Evolutionary conservation across 2,113 vertebrate species (phyloP).

Genomic region (Dendrocopos noguchii): DNA sequence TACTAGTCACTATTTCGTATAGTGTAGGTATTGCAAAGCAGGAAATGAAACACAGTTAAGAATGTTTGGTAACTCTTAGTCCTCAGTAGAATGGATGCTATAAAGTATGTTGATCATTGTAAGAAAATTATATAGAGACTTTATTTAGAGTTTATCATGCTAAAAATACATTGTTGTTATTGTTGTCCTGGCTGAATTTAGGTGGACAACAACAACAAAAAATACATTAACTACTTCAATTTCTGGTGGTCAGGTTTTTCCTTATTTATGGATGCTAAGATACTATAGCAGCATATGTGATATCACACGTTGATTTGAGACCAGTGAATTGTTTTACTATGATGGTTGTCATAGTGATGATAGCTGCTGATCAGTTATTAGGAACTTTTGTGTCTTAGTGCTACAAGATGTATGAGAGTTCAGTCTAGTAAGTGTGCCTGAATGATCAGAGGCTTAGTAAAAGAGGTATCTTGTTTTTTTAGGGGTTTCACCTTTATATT

Average conservation of each 20-base stretch:
- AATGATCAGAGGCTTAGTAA: not conserved
- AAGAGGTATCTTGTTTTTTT: not conserved
- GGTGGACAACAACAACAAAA: not conserved
- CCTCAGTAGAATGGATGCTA: not conserved
- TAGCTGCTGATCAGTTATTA: not conserved
- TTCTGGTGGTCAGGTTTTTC: not conserved
- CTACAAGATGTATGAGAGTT: not conserved
- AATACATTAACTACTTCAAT: not conserved
- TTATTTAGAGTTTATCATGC: not conserved
- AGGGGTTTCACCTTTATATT: not conserved
- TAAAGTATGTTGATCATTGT: not conserved
- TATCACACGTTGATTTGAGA: not conserved
- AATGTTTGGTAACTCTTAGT: not conserved
- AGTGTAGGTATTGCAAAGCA: not conserved
- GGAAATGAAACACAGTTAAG: conserved; percentile 1
- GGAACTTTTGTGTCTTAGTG: not conserved
- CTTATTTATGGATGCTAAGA: not conserved
- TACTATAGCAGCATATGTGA: not conserved
- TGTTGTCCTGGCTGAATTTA: not conserved
- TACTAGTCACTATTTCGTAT: conserved; percentile 14
- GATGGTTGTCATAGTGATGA: not conserved
- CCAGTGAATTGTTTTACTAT: not conserved
- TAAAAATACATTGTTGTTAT: not conserved
- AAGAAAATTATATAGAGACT: not conserved
- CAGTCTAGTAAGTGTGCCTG: not conserved